Evolutionary conservation across 2,888 invertebrate genomes (phyloP).

Genomic region (Pogonocherus hispidulus): DNA sequence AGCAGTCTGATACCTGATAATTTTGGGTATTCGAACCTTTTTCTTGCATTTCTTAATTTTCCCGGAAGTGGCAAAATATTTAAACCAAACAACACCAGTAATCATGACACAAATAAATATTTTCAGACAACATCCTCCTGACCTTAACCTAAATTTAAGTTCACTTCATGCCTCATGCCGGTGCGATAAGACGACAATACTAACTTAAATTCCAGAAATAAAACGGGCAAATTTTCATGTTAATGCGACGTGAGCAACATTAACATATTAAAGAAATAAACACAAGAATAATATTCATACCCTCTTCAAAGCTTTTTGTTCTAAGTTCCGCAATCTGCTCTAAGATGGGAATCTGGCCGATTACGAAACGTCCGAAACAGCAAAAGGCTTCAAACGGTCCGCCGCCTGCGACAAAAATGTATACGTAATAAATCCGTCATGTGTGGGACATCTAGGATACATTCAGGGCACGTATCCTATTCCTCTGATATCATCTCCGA

Average conservation of each 20-base stretch:
- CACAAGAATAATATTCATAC: conserved; percentile 30
- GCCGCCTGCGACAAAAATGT: conserved; percentile 51
- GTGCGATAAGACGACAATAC: conserved; percentile 8
- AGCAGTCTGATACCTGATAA: too few species aligned
- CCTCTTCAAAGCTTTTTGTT: conserved; percentile 25
- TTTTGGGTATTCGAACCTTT: too few species aligned
- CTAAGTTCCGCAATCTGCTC: conserved; percentile 42
- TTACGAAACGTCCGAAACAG: conserved; percentile 48
- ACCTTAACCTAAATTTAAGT: conserved; percentile 8
- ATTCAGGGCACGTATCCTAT: conserved; percentile 55
- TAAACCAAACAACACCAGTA: too few species aligned
- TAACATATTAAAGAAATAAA: conserved; percentile 32
- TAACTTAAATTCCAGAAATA: conserved; percentile 8
- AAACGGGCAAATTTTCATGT: conserved; percentile 26
- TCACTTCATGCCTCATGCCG: background rate
- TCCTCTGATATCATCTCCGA: conserved; percentile 30
- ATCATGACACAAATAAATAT: too few species aligned
- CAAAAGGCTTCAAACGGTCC: conserved; percentile 46
- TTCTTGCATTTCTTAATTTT: too few species aligned
- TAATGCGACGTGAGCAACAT: conserved; percentile 25
- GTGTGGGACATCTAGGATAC: conserved; percentile 54
- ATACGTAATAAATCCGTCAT: conserved; percentile 55
- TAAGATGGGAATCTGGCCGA: conserved; percentile 49
- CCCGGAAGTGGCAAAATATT: too few species aligned
- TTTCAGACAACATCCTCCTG: background rate